A percentile compares a stretch with the other conserved stretches of the same genome.
phyloP scores from a whole-genome alignment of 2,113 vertebrate species.

The Hemicordylus capensis region DNA sequence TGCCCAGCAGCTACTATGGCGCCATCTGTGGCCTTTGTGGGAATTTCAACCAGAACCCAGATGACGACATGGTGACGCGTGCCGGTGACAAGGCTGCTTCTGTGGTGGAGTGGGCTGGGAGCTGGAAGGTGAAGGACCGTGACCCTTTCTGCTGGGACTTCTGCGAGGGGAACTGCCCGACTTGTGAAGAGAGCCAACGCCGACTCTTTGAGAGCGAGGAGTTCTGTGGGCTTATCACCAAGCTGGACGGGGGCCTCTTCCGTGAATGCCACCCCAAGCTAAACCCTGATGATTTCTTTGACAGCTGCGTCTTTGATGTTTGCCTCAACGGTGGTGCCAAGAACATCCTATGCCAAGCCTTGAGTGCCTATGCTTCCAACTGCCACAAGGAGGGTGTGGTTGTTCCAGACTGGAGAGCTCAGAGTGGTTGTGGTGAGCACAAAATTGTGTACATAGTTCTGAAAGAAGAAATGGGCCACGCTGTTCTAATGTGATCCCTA shows the following conservation, averaged over 20 bases:
- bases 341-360: constrained; percentile 67
- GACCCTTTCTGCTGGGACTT: constrained; percentile 75
- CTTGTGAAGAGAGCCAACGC: constrained; percentile 51
- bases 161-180: constrained; percentile 67
- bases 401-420: constrained; percentile 71
- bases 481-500: neutral
- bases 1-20: constrained; percentile 75
- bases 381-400: constrained; percentile 63
- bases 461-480: neutral
- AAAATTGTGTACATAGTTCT: neutral
- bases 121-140: constrained; percentile 72
- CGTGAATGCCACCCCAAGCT: constrained; percentile 64
- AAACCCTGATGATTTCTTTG: constrained; percentile 59
- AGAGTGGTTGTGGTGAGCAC: constrained; percentile 73
- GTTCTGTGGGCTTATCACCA: constrained; percentile 72
- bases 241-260: constrained; percentile 60
- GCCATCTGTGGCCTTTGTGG: constrained; percentile 77
- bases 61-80: constrained; percentile 64
- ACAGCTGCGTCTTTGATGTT: constrained; percentile 75
- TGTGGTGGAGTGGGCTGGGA: constrained; percentile 64
- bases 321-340: constrained; percentile 69
- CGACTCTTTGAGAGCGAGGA: constrained; percentile 42
- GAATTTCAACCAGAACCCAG: constrained; percentile 70
- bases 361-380: constrained; percentile 62
- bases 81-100: constrained; percentile 34